Percentiles rank a stretch among this genome's conserved stretches.
Evolutionary conservation across 2,113 vertebrate genomes (phyloP).

Genomic region (Laterallus jamaicensis): DNA sequence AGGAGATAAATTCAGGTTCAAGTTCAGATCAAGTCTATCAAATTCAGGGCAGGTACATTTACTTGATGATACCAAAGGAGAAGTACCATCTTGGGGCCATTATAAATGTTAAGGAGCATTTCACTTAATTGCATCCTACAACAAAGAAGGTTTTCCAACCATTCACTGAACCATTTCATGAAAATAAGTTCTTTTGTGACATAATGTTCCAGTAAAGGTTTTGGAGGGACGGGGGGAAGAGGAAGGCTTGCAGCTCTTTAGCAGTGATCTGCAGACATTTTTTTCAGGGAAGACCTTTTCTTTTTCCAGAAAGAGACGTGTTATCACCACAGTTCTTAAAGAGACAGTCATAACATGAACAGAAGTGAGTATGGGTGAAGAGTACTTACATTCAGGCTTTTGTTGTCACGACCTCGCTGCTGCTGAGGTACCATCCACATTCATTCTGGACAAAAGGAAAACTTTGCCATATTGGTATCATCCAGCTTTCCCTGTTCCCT

Average conservation of each 20-base stretch:
- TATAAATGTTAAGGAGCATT: background rate
- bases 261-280: background rate
- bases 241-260: background rate
- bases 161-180: background rate
- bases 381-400: background rate
- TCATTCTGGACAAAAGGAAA: background rate
- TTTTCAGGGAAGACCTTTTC: background rate
- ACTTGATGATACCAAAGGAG: background rate
- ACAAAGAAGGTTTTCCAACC: background rate
- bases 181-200: background rate
- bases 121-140: background rate
- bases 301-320: background rate
- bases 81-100: background rate
- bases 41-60: background rate
- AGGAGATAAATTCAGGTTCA: background rate
- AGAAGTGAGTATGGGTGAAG: background rate
- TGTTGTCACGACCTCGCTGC: background rate
- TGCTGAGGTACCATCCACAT: background rate
- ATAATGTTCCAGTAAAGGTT: background rate
- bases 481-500: background rate
- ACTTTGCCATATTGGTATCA: background rate
- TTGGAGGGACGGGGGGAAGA: background rate
- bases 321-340: background rate
- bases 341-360: background rate
- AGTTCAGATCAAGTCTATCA: background rate